Percentiles rank a stretch among this genome's conserved stretches.
These are phyloP conservation scores for Pseudanteris insignis DNA, from an alignment of 2,888 invertebrate species.

Conservation along the genomic window DNA sequence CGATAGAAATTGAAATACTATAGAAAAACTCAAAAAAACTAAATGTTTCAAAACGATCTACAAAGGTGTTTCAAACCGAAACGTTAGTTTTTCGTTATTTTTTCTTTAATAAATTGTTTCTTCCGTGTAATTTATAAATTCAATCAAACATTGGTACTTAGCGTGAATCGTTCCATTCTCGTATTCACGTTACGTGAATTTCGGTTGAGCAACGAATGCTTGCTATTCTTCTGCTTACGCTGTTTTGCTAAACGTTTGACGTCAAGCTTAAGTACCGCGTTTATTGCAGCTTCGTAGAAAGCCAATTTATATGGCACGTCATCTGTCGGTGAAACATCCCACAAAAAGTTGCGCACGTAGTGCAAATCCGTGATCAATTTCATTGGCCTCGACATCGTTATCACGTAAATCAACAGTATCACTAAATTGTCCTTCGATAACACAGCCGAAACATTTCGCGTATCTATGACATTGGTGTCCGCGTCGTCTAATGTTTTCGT, in stretches of 20 bases:
- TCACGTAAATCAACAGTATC: constrained; percentile 64
- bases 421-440: constrained; percentile 58
- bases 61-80: too few relatives aligned
- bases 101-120: too few relatives aligned
- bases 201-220: constrained; percentile 46
- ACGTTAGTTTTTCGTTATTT: too few relatives aligned
- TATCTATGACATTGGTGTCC: constrained; percentile 38
- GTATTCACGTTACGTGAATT: constrained; percentile 45
- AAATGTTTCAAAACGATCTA: too few relatives aligned
- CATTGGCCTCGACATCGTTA: constrained; percentile 65
- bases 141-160: too few relatives aligned
- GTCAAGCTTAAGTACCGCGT: constrained; percentile 46
- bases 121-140: too few relatives aligned
- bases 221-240: constrained; percentile 43
- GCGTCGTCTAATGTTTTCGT: constrained; percentile 49
- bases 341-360: constrained; percentile 65
- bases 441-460: constrained; percentile 20
- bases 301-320: constrained; percentile 49
- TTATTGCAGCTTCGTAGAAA: constrained; percentile 48
- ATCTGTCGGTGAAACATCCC: constrained; percentile 50
- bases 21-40: too few relatives aligned
- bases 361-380: constrained; percentile 66
- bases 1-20: too few relatives aligned
- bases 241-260: constrained; percentile 41
- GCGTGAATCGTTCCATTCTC: constrained; percentile 46